These are phyloP conservation scores for Drosophila persimilis DNA, from an alignment of 1,140 invertebrate genomes.

Conservation along the genomic window DNA sequence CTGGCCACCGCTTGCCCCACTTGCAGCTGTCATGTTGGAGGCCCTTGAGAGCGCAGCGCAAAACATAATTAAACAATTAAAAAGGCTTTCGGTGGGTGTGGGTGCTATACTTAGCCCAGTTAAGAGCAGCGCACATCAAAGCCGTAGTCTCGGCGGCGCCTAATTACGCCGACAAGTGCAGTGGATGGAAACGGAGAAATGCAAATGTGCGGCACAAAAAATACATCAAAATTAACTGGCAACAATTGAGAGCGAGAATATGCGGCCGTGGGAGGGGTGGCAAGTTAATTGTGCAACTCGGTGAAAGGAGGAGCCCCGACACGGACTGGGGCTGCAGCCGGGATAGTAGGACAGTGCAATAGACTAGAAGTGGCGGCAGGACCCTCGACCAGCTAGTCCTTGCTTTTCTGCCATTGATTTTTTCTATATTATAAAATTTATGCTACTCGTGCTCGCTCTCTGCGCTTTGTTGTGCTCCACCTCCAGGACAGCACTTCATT, in stretches of 20 bases:
- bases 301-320: conserved; percentile 8
- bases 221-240: conserved; percentile 56
- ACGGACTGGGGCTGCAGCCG: neutral
- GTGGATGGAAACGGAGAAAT: conserved; percentile 29
- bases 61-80: conserved; percentile 61
- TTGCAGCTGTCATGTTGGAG: neutral
- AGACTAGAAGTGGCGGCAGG: conserved; percentile 43
- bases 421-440: conserved; percentile 64
- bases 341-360: conserved; percentile 39
- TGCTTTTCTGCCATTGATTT: conserved; percentile 51
- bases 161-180: conserved; percentile 55
- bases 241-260: conserved; percentile 26
- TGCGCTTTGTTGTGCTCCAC: conserved; percentile 45
- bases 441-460: conserved; percentile 40
- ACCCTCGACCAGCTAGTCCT: conserved; percentile 47
- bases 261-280: neutral
- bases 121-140: conserved; percentile 45
- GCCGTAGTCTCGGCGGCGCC: conserved; percentile 22
- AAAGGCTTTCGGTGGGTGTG: conserved; percentile 24
- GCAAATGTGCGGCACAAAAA: conserved; percentile 45
- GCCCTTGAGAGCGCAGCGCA: conserved; percentile 13
- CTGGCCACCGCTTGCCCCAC: no score
- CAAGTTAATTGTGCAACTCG: conserved; percentile 51
- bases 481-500: conserved; percentile 34
- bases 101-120: conserved; percentile 44